Evolutionary conservation across 2,113 vertebrate genomes (phyloP).

Genomic region (Ictalurus punctatus): DNA sequence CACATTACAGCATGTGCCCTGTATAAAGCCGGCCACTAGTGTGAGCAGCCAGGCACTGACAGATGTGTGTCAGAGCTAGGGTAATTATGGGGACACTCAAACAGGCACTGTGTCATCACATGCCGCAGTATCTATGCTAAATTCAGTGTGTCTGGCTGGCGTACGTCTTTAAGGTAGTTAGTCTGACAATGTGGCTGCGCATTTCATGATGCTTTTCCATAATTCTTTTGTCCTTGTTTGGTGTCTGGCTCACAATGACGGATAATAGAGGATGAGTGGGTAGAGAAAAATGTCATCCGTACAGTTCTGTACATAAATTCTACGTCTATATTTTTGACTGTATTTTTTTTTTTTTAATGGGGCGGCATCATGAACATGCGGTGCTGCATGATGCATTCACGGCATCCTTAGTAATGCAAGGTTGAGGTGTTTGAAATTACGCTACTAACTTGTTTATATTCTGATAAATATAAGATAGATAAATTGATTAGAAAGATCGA

Average conservation of each 20-base stretch:
- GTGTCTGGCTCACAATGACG: slow-evolving; percentile 12
- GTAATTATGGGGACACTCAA: slow-evolving; percentile 69
- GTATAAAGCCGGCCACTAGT: slow-evolving; percentile 63
- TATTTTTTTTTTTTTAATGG: background rate
- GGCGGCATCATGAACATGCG: background rate
- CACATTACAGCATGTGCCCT: slow-evolving; percentile 59
- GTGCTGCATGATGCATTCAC: background rate
- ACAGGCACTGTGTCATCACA: slow-evolving; percentile 71
- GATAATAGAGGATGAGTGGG: background rate
- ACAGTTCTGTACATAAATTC: background rate
- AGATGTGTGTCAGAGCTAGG: slow-evolving; percentile 71
- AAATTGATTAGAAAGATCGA: background rate
- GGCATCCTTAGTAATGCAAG: background rate
- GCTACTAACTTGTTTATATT: background rate
- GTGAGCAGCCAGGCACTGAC: slow-evolving; percentile 72
- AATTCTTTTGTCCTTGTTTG: slow-evolving; percentile 36
- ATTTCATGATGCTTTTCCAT: slow-evolving; percentile 33
- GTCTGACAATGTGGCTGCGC: slow-evolving; percentile 32
- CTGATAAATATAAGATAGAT: background rate
- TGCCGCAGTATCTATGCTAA: slow-evolving; percentile 62
- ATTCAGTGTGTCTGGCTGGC: slow-evolving; percentile 56
- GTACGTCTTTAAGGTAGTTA: slow-evolving; percentile 49
- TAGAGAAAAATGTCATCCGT: slow-evolving; percentile 4
- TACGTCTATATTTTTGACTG: background rate
- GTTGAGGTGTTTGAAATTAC: background rate